Base-by-base conservation (phyloP, 2,888 invertebrate genomes). In the Thereva unica region DNA sequence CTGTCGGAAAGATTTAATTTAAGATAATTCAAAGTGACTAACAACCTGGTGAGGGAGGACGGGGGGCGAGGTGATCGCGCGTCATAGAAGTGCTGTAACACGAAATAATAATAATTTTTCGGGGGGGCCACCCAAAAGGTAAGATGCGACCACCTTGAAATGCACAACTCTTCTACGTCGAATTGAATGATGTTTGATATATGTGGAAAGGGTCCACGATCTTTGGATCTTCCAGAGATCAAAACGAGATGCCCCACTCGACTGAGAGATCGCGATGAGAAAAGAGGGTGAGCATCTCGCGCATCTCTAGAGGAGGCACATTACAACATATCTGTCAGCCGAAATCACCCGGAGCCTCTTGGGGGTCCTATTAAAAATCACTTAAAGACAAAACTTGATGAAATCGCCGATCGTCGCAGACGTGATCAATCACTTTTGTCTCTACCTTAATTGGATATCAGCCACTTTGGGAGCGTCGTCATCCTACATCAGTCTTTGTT, bases 351-450 rank as follows among this genome's bases (percentile, higher is more conserved):
- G 38, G 37, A 47, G 35, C 44, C 23, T 61, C 12, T 47, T 47
- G 34, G 49, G 40, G 34, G 12, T 8, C 53, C 53, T 50, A 42
- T 64, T 42, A 53, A 45, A 53, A 53, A 64, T 44, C 53, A 53
- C 53, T 64, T 64, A 64, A 61, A 64, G 41, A 64, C 64, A 64
- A 64, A 64, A 64, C 44, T 53, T 64, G 64, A 53, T 64, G 64
- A 64, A 64, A 53, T 53, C 53, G 42, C n/a, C 42, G 44, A 64
- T 64, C 64, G 53, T 64, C 64, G 44, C 44, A 44, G 53, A 23
- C 52, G 42, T 63, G 50, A 63, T 63, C 63, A 61, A 61, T 61
- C 61, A 61, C 61, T 23, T 49, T 61, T 40, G 40, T 44, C 23
- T 47, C 12, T 38, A 4, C 35, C 34, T 34, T 44, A 44, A 56